phyloP scores from a whole-genome alignment of 1,140 invertebrate genomes.

The honey bee (Apis mellifera) region Amel_HAv3.1 CM009932.2:13859501-13860000 shows the following conservation, averaged over 20 bases:
- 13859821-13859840: slow-evolving; percentile 74
- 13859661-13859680: neutral
- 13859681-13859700: neutral
- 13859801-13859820: slow-evolving; percentile 70
- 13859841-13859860: slow-evolving; percentile 69
- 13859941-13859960: slow-evolving; percentile 39
- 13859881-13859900: slow-evolving; percentile 67
- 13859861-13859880: slow-evolving; percentile 74
- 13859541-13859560: too few species aligned
- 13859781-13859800: slow-evolving; percentile 76
- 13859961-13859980: slow-evolving; percentile 37
- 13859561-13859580: too few species aligned
- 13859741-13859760: slow-evolving; percentile 73
- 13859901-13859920: slow-evolving; percentile 55
- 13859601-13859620: slow-evolving; percentile 59
- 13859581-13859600: slow-evolving; percentile 1
- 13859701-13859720: slow-evolving; percentile 7
- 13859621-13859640: slow-evolving; percentile 68
- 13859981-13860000: slow-evolving; percentile 50
- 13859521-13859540: neutral
- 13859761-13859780: slow-evolving; percentile 70
- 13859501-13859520: slow-evolving; percentile 32
- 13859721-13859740: slow-evolving; percentile 46
- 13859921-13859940: slow-evolving; percentile 65
- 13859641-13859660: slow-evolving; percentile 30